A percentile compares a stretch with the other conserved stretches of the same genome.
phyloP scores from a whole-genome alignment of 2,888 invertebrate species.

The Stomorhina lunata region DNA sequence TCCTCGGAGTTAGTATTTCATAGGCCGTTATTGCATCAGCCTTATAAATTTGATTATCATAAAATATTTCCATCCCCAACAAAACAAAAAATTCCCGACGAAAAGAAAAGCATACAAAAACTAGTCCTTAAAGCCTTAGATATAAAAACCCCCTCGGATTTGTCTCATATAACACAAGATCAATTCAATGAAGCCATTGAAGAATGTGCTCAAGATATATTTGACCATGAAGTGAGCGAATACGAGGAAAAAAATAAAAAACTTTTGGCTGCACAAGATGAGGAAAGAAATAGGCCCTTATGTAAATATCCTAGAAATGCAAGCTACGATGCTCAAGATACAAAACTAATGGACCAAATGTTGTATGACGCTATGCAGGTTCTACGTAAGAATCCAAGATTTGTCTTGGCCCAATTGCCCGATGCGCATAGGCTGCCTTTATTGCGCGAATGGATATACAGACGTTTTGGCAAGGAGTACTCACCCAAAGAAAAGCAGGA shows the following conservation, averaged over 20 bases:
- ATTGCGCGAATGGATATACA: constrained; percentile 73
- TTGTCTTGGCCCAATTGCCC: constrained; percentile 74
- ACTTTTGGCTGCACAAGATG: constrained; percentile 1
- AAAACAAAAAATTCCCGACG: constrained; percentile 9
- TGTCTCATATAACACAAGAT: constrained; percentile 58
- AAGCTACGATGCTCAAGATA: constrained; percentile 71
- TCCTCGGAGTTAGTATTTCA: constrained; percentile 63
- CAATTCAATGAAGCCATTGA: constrained; percentile 50
- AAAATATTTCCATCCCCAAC: constrained; percentile 69
- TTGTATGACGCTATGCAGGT: constrained; percentile 69
- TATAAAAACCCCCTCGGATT: constrained; percentile 58
- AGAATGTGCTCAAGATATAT: constrained; percentile 62
- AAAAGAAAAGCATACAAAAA: constrained; percentile 26
- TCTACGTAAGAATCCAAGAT: constrained; percentile 72
- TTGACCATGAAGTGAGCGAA: constrained; percentile 48
- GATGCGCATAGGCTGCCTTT: constrained; percentile 72
- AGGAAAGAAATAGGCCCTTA: neutral
- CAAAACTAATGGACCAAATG: constrained; percentile 70
- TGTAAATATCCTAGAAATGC: constrained; percentile 36
- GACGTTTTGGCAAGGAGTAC: constrained; percentile 73
- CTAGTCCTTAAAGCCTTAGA: constrained; percentile 61
- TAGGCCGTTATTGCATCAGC: constrained; percentile 46
- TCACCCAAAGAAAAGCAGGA: constrained; percentile 64
- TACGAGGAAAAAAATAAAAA: constrained; percentile 52
- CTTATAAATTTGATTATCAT: constrained; percentile 69